phyloP scores from a whole-genome alignment of 2,797 vertebrate species.

The Tadarida brasiliensis region DNA sequence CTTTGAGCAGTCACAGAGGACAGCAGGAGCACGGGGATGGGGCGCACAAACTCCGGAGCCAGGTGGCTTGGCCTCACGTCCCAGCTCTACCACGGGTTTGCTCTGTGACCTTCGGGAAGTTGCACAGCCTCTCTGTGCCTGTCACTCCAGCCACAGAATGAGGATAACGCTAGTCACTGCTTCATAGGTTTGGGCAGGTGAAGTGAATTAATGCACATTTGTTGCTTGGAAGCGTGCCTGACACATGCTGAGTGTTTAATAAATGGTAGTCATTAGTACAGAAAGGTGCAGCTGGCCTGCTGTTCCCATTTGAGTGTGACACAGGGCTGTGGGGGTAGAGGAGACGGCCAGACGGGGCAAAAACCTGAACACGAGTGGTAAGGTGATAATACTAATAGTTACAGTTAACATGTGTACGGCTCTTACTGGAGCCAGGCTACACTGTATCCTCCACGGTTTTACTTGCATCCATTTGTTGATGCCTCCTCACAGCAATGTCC shows the following conservation, averaged over 20 bases:
- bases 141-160: neutral
- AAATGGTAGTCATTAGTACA: neutral
- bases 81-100: neutral
- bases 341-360: neutral
- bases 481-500: neutral
- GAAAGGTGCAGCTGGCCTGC: neutral
- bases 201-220: neutral
- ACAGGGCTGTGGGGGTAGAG: neutral
- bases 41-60: neutral
- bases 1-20: neutral
- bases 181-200: neutral
- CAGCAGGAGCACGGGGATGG: neutral
- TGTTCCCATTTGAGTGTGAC: neutral
- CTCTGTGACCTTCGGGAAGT: slow-evolving; percentile 16
- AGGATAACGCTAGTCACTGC: neutral
- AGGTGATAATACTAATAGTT: neutral
- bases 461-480: neutral
- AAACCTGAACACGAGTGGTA: neutral
- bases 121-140: neutral
- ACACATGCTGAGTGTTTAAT: neutral
- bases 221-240: neutral
- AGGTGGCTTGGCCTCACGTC: neutral
- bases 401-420: accelerated
- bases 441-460: neutral
- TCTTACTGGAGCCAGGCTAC: neutral